These are phyloP conservation scores for Carposina sasakii DNA, from an alignment of 1,140 invertebrate genomes.

Conservation along the genomic window DNA sequence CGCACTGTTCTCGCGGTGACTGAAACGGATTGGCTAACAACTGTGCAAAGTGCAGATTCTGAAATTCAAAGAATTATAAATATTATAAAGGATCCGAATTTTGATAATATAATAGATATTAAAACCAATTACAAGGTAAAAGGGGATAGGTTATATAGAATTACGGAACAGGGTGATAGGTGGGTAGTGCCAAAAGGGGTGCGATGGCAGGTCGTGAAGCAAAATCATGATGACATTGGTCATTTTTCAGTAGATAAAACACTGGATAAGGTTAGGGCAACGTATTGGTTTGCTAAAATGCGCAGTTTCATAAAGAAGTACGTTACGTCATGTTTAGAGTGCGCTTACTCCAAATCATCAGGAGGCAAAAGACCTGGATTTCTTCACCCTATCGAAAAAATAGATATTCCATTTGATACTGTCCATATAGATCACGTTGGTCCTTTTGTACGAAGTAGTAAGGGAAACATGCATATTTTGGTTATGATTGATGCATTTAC, in stretches of 20 bases:
- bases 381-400: conserved; percentile 7
- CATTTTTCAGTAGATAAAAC: conserved; percentile 1
- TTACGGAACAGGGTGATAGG: conserved; percentile 4
- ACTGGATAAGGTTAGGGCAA: neutral
- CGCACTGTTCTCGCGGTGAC: neutral
- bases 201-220: conserved; percentile 8
- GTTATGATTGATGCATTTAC: conserved; percentile 8
- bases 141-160: conserved; percentile 3
- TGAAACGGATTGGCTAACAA: conserved; percentile 21
- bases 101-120: conserved; percentile 2
- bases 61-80: conserved; percentile 9
- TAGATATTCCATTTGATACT: conserved; percentile 5
- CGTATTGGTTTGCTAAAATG: conserved; percentile 12
- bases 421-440: conserved; percentile 8
- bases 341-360: conserved; percentile 4
- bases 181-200: conserved; percentile 10
- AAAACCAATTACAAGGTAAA: conserved; percentile 12
- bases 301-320: conserved; percentile 3
- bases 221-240: conserved; percentile 10
- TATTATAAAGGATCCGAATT: conserved; percentile 19
- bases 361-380: conserved; percentile 8
- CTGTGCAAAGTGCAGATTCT: conserved; percentile 19
- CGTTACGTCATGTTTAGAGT: conserved; percentile 7
- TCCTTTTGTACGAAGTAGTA: conserved; percentile 1
- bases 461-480: conserved; percentile 9